phyloP scores from a whole-genome alignment of 2,113 vertebrate genomes.

The Ciconia stormi region DNA sequence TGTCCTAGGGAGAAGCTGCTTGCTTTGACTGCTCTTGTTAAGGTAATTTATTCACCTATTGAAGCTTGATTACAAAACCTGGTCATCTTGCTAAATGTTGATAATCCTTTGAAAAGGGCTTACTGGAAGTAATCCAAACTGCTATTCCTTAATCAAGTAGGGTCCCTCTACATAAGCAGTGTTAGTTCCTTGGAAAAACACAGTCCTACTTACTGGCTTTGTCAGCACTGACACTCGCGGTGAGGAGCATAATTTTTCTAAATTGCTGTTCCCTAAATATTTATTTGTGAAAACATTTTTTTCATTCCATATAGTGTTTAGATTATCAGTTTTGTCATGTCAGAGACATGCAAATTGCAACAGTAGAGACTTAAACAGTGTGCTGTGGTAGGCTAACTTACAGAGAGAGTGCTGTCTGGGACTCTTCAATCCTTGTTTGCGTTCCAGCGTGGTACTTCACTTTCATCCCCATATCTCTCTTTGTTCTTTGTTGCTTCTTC shows the following conservation, averaged over 20 bases:
- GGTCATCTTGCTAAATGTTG: conserved; percentile 46
- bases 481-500: background rate
- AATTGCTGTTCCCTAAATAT: background rate
- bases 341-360: background rate
- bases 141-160: conserved; percentile 15
- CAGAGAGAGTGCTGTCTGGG: background rate
- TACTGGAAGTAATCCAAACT: conserved; percentile 51
- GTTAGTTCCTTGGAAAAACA: background rate
- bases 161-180: background rate
- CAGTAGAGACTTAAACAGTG: background rate
- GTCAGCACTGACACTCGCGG: background rate
- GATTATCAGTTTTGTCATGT: background rate
- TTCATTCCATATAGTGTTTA: background rate
- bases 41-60: background rate
- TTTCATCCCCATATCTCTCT: background rate
- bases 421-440: accelerated
- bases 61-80: conserved; percentile 21
- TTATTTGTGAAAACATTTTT: background rate
- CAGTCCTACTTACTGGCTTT: background rate
- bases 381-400: background rate
- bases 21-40: background rate
- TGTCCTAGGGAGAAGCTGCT: background rate
- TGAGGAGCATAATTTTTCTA: background rate
- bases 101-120: conserved; percentile 53
- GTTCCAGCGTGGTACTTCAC: background rate